A percentile compares a stretch with the other conserved stretches of the same genome.
Evolutionary conservation across 1,140 invertebrate genomes (phyloP).

Genomic region (Lysiphlebus fabarum): DNA sequence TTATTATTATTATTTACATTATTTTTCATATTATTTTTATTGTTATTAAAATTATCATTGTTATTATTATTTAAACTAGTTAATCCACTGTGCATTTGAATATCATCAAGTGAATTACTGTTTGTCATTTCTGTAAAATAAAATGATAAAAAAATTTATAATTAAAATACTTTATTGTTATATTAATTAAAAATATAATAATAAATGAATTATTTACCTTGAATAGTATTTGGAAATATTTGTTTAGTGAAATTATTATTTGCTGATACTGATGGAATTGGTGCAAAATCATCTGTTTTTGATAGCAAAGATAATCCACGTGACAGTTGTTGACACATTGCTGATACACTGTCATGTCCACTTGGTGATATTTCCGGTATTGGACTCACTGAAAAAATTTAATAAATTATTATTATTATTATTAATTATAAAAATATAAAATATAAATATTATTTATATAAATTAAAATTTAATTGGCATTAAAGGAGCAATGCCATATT

Average conservation of each 20-base stretch:
- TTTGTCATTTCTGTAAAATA: conserved; percentile 40
- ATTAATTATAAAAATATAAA: conserved; percentile 11
- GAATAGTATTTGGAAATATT: conserved; percentile 36
- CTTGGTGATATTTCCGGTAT: conserved; percentile 77
- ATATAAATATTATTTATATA: not conserved
- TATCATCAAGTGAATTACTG: conserved; percentile 48
- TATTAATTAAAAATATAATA: not conserved
- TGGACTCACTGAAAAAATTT: conserved; percentile 62
- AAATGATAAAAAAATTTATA: too few species aligned
- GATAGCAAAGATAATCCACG: conserved; percentile 77
- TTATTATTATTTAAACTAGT: conserved; percentile 32
- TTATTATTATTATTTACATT: conserved; percentile 38
- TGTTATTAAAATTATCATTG: conserved; percentile 31
- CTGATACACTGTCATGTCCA: conserved; percentile 73
- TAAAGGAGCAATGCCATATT: conserved; percentile 49
- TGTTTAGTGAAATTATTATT: conserved; percentile 42
- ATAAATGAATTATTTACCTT: too few species aligned
- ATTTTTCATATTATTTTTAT: conserved; percentile 16
- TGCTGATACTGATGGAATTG: conserved; percentile 44
- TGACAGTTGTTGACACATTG: conserved; percentile 84
- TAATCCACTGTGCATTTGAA: conserved; percentile 44
- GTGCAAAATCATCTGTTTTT: conserved; percentile 62
- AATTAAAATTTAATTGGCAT: conserved; percentile 36
- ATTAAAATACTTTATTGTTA: conserved; percentile 4
- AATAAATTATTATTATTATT: too few species aligned